Conservation (phyloP, 2,888 invertebrate genomes). For the Ganaspis brasiliensis region DNA sequence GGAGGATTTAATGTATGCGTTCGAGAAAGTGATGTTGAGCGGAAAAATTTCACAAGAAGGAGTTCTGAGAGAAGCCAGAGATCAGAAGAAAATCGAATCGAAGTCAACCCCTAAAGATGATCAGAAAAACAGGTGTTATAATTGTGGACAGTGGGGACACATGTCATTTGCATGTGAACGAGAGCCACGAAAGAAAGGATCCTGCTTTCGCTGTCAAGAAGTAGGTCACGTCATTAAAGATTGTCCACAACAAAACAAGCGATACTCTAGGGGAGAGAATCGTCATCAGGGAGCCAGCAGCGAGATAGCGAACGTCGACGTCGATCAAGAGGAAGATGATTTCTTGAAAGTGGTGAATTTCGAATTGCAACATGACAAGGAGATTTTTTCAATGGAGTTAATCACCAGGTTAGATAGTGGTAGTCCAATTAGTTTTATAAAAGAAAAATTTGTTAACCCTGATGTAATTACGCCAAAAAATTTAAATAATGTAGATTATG, state of each 20-base stretch:
- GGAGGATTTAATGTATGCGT: background rate
- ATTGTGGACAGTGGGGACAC: background rate
- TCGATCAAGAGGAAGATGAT: background rate
- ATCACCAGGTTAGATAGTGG: too few species aligned
- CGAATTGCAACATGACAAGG: background rate
- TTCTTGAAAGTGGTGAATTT: background rate
- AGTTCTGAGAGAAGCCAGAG: background rate
- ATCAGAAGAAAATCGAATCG: background rate
- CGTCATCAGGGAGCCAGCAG: too few species aligned
- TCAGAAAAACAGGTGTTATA: background rate
- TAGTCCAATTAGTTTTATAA: too few species aligned
- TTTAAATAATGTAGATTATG: too few species aligned
- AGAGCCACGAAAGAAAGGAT: too few species aligned
- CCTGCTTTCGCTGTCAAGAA: too few species aligned
- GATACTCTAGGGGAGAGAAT: too few species aligned
- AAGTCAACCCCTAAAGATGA: background rate
- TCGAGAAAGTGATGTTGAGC: constrained; percentile 37
- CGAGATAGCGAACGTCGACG: background rate
- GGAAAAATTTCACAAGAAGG: background rate
- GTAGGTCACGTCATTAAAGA: too few species aligned
- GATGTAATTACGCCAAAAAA: too few species aligned
- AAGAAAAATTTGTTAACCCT: too few species aligned
- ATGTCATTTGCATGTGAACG: too few species aligned
- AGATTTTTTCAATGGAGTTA: background rate
- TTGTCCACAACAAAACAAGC: too few species aligned